Evolutionary conservation across 2,888 invertebrate species (phyloP), one percentile per base, ranked within the genome.

Genomic region (Meliscaeva auricollis): DNA sequence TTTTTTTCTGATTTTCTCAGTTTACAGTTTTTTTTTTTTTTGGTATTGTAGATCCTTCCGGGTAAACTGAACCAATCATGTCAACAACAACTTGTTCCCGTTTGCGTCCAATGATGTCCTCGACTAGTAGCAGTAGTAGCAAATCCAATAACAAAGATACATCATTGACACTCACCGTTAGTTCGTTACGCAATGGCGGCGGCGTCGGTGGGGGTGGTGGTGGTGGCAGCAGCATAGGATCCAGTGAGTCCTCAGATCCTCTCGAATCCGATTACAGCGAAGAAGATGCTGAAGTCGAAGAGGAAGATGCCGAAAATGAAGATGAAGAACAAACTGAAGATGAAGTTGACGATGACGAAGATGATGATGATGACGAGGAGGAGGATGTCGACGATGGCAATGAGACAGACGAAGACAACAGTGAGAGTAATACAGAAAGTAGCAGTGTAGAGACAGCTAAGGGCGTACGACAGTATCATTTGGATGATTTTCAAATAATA

Each of bases 401-500:
- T 62, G 90, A 90, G 78, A 88, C 89, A 70, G 90, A 90, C 35
- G 90, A 90, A 72, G 90, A 91, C 66, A 90, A 89, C 46, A 89
- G 87, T 38, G 89, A 91, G 66, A 83, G 76, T 44, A 74, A 56
- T 35, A 70, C 87, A 93, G 90, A 94, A 93, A 90, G 89, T 85
- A 90, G 88, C 88, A 91, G 91, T 60, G 91, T 89, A 38, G 89
- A 90, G 87, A 90, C 90, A 56, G 89, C 89, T 82, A 92, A 90
- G 88, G 90, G 90, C 83, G 89, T 90, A 32, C 90, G 95, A 88
- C 94, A 95, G 89, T 95, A 94, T 89, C 94, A 95, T 90, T 92
- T 97, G 88, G 96, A 97, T 88, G 96, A 97, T 91, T 95, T 96
- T 89, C 96, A 97, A 91, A 96, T 97, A 89, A 94, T 97, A 88